These are phyloP conservation scores for Gadus macrocephalus DNA, from an alignment of 2,113 vertebrate genomes.

Conservation along the genomic window DNA sequence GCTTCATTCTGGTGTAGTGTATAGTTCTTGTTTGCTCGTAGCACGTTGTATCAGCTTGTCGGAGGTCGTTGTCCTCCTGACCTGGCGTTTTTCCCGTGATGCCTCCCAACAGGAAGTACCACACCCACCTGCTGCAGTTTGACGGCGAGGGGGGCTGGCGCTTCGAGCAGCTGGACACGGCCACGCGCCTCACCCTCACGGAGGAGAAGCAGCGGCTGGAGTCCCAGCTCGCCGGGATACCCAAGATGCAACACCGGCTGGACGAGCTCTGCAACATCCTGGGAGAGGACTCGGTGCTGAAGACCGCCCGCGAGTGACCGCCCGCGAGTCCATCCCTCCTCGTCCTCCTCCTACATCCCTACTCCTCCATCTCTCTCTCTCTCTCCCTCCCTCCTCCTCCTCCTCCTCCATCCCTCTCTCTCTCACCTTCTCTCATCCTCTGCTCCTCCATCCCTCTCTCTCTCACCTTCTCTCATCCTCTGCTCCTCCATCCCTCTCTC, in stretches of 20 bases:
- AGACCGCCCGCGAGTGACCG: constrained; percentile 72
- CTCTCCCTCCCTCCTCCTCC: not conserved
- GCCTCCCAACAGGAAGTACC: constrained; percentile 87
- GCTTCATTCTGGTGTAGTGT: too few relatives aligned
- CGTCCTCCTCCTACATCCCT: not conserved
- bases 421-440: not conserved
- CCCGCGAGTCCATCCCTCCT: too few relatives aligned
- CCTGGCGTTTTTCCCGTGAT: not conserved
- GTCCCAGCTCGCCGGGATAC: constrained; percentile 92
- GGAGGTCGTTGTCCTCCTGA: too few relatives aligned
- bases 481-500: not conserved
- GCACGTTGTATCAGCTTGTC: too few relatives aligned
- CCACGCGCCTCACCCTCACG: constrained; percentile 88
- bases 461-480: not conserved
- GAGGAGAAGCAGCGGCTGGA: constrained; percentile 98
- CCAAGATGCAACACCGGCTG: constrained; percentile 95
- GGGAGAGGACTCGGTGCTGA: constrained; percentile 95
- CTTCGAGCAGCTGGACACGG: constrained; percentile 93
- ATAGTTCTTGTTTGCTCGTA: too few relatives aligned
- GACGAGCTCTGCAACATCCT: constrained; percentile 95
- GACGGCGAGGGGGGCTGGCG: constrained; percentile 96
- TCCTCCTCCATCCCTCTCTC: not conserved
- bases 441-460: not conserved
- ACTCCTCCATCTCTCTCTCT: not conserved
- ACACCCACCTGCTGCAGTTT: constrained; percentile 96